These are phyloP conservation scores for Scatophagus argus DNA, from an alignment of 2,113 vertebrate genomes.

Conservation along the genomic window DNA sequence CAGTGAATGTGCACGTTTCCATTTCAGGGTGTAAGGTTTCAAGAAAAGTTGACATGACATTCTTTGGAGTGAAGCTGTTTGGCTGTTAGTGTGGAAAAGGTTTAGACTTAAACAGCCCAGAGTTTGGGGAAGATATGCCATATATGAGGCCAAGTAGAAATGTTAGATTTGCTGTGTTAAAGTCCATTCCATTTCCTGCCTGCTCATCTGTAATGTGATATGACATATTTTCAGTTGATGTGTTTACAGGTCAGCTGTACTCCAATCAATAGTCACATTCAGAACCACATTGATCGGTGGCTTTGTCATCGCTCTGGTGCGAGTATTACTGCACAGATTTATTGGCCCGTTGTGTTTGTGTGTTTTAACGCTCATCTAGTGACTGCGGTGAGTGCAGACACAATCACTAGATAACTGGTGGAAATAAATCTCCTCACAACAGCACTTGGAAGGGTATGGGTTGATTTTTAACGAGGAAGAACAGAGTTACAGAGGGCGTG, in stretches of 20 bases:
- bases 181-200: background rate
- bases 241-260: constrained; percentile 25
- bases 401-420: constrained; percentile 16
- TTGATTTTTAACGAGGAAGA: background rate
- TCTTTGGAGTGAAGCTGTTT: constrained; percentile 4
- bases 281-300: constrained; percentile 53
- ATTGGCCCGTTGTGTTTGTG: constrained; percentile 27
- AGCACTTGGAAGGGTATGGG: background rate
- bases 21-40: constrained; percentile 40
- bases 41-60: constrained; percentile 8
- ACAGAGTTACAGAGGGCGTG: background rate
- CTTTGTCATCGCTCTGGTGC: constrained; percentile 24
- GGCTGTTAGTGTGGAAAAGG: constrained; percentile 17
- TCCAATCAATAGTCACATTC: constrained; percentile 28
- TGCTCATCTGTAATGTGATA: background rate
- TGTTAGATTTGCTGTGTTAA: background rate
- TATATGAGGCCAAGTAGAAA: background rate
- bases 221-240: constrained; percentile 5
- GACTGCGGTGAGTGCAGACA: constrained; percentile 7
- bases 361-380: constrained; percentile 29
- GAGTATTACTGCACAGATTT: constrained; percentile 17
- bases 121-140: background rate
- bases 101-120: background rate
- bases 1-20: background rate
- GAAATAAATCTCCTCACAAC: constrained; percentile 31